A percentile compares a stretch with the other conserved stretches of the same genome.
These are phyloP conservation scores for Caenorhabditis briggsae DNA, from an alignment of 1,140 invertebrate genomes.

Conservation along the genomic window DNA sequence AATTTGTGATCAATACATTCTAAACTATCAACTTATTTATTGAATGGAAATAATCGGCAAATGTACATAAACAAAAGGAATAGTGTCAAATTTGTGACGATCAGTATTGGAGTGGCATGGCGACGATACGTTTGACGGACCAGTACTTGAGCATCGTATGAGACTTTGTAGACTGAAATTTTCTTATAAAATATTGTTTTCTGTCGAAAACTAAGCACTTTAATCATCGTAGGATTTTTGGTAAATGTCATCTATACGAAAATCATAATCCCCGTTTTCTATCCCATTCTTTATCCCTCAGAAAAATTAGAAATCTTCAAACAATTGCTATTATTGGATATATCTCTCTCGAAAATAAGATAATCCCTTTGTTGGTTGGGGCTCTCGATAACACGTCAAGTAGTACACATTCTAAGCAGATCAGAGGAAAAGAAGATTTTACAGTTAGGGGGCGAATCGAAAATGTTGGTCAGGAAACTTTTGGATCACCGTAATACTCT, in stretches of 20 bases:
- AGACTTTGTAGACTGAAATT: constrained; percentile 43
- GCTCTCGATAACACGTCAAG: no score
- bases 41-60: constrained; percentile 44
- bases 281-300: no score
- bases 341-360: not conserved
- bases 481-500: no score
- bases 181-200: not conserved
- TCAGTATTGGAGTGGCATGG: constrained; percentile 40
- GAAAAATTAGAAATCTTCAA: not conserved
- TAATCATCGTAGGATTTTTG: not conserved
- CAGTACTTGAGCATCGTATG: constrained; percentile 48
- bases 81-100: constrained; percentile 45
- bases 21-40: constrained; percentile 3
- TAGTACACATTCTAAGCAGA: no score
- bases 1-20: constrained; percentile 26
- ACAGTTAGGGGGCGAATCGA: no score
- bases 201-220: not conserved
- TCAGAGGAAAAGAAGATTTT: no score
- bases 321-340: constrained; percentile 5
- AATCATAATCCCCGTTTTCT: not conserved
- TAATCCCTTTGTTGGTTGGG: not conserved
- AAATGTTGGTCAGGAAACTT: no score
- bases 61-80: constrained; percentile 41
- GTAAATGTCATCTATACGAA: not conserved
- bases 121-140: constrained; percentile 38